These are phyloP conservation scores for Theristicus caerulescens DNA, from an alignment of 2,113 vertebrate species.

Conservation along the genomic window DNA sequence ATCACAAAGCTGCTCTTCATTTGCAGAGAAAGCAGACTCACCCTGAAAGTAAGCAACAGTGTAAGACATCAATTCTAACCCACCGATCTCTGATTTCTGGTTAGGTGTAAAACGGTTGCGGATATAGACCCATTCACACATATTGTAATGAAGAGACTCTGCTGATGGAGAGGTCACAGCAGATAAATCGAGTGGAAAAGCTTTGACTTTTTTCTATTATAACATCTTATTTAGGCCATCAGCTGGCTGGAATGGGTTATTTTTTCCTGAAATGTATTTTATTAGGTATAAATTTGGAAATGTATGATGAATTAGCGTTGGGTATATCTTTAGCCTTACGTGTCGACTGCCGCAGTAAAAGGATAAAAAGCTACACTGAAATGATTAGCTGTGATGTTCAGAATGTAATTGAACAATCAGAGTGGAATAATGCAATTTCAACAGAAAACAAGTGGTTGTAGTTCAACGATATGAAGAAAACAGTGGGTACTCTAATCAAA, in stretches of 20 bases:
- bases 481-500: background rate
- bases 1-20: background rate
- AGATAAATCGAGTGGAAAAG: background rate
- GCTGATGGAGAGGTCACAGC: accelerated
- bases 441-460: background rate
- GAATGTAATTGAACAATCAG: background rate
- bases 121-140: accelerated
- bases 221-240: background rate
- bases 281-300: background rate
- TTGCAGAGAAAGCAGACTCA: background rate
- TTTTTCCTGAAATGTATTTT: background rate
- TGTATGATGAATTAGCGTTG: background rate
- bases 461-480: background rate
- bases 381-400: background rate
- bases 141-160: background rate
- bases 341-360: background rate
- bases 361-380: background rate
- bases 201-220: background rate
- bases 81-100: background rate
- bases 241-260: background rate
- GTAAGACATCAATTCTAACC: no score
- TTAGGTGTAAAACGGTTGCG: accelerated
- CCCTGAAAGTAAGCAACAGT: background rate
- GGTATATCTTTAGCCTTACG: background rate
- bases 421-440: background rate